Base-by-base conservation (phyloP, 2,797 vertebrate species). In the Lithobates pipiens region DNA sequence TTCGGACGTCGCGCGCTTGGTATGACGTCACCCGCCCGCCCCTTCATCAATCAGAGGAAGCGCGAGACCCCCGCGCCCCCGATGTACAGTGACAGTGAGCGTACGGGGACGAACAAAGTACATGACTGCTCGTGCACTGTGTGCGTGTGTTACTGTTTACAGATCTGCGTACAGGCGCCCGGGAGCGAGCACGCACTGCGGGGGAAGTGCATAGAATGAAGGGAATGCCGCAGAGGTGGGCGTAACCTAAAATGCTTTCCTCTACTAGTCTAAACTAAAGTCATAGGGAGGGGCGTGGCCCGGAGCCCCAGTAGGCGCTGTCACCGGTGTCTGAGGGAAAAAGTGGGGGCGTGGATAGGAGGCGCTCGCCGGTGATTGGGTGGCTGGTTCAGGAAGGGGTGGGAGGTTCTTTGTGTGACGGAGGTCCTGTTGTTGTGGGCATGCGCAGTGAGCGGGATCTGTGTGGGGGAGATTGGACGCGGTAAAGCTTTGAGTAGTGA, bases 371-470 rank as follows among this genome's bases (percentile, higher is more conserved):
- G 15, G 7, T 42, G 29, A 61, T 74, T n/a, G 69, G 84, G 10
- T 15, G 3, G 72, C 25, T 44, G 57, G 16, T 34, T 7, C 50
- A 11, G 8, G 32, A 36, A 36, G 57, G 50, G 86, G 63, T n/a
- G 10, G 15, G 0, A 1, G 10, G 29, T 25, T 71, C 2, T 23
- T 0, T 2, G 0, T 3, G 34, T 83, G 85, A 86, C 76, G 76
- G 67, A 11, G 21, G 0, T 7, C 0, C 0, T 0, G 0, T 0
- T 73, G 83, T 80, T 39, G 34, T 79, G 74, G 57, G 16, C 2
- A 9, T 39, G 46, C 15, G 57, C 6, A 1, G 0, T 3, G 6
- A 0, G 0, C 6, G 5, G 10, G 0, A 13, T 0, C 11, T 42
- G 18, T 1, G 65, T 68, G 70, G 25, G 6, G 82, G 69, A 54